Evolutionary conservation across 2,888 invertebrate genomes (phyloP), one percentile per base, ranked within the genome.

Genomic region (Notodonta ziczac): DNA sequence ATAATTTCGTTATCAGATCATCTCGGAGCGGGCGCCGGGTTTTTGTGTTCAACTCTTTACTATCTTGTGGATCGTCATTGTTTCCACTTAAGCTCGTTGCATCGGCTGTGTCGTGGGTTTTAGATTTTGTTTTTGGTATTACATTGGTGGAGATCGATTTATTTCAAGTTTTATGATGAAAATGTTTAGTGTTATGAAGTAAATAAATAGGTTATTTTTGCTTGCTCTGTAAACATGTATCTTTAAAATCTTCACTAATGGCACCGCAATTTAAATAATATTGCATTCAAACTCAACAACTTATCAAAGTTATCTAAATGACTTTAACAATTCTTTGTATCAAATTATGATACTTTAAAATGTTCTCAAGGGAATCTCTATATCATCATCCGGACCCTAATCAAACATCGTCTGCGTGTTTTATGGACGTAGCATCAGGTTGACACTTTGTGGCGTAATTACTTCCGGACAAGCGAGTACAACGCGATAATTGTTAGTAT

Each of bases 1-100:
- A 83, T 85, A 86, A 86, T 86, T 86, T 84, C 64, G 79, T 87
- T 88, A 89, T 88, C 88, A 78, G 68, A 68, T 60, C 78, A 87
- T 88, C 87, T 84, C 74, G 24, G 10, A 78, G 78, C 73, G 74
- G 78, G 78, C 76, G 80, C 82, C 85, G 83, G 80, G 82, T 80
- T 85, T 86, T 84, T 84, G 78, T 83, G 73, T 76, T 73, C 77
- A 65, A 74, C 71, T 74, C 78, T 74, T 70, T 72, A 72, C 80
- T 82, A 81, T 86, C 85, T 81, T 78, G 80, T 76, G 78, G 74
- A 74, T 70, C 79, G 76, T 75, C 80, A 78, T 83, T 84, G 83
- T 85, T 81, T 81, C 77, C 77, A 79, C 81, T 84, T 82, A 73
- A 69, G 65, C 56, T 60, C 14, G 6, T 65, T 48, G 59, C 46